Evolutionary conservation across 2,113 vertebrate genomes (phyloP).

Genomic region (Oreochromis spilurus): DNA sequence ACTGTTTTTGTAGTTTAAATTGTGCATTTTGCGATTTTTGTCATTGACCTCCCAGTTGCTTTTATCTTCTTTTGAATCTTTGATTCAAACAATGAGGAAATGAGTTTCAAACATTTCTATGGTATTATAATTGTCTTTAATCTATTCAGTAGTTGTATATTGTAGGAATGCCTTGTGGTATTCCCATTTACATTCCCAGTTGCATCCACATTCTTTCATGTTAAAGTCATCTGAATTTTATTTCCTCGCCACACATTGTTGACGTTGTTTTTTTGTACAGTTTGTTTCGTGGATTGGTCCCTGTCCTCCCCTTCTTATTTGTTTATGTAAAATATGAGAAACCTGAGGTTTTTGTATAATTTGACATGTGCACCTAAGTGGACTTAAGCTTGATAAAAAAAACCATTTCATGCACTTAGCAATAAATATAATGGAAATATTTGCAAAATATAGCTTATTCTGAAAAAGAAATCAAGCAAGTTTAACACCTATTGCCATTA

Average conservation of each 20-base stretch:
- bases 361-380: slow-evolving; percentile 51
- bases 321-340: slow-evolving; percentile 55
- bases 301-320: slow-evolving; percentile 24
- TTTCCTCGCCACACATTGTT: slow-evolving; percentile 13
- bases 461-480: slow-evolving; percentile 6
- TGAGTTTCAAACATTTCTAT: neutral
- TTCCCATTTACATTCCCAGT: slow-evolving; percentile 42
- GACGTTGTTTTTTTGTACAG: slow-evolving; percentile 55
- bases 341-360: slow-evolving; percentile 49
- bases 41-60: neutral
- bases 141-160: neutral
- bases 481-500: slow-evolving; percentile 20
- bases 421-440: slow-evolving; percentile 19
- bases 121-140: neutral
- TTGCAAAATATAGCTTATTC: slow-evolving; percentile 35
- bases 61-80: neutral
- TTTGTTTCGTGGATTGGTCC: slow-evolving; percentile 19
- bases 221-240: neutral
- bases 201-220: neutral
- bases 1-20: slow-evolving; percentile 29
- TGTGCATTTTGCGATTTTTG: slow-evolving; percentile 29
- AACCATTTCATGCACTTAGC: slow-evolving; percentile 34
- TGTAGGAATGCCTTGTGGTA: neutral
- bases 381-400: slow-evolving; percentile 21
- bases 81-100: neutral